Conservation (phyloP, 2,113 vertebrate genomes). For the Trachemys scripta region DNA sequence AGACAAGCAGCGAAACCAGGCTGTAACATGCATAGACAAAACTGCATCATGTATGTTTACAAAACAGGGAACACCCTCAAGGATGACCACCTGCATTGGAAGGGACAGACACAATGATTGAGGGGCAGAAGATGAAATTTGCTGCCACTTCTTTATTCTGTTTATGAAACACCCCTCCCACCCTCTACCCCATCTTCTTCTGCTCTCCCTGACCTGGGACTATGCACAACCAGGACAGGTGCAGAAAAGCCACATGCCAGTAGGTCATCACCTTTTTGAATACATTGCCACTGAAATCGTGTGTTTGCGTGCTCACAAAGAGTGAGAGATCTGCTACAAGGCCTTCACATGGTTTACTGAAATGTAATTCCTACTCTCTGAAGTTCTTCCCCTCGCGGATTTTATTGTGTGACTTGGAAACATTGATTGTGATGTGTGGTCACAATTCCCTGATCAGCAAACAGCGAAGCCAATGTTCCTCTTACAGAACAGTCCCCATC, state of each 20-base stretch:
- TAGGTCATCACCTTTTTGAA: accelerated
- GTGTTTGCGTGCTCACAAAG: not conserved
- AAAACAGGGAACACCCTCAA: not conserved
- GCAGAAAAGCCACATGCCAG: accelerated
- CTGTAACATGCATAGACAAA: not conserved
- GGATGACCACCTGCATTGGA: not conserved
- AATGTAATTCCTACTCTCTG: not conserved
- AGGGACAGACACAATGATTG: accelerated
- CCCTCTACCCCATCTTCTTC: accelerated
- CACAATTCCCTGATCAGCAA: not conserved
- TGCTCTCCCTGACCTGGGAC: not conserved
- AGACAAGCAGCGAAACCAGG: not conserved
- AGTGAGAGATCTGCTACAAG: not conserved
- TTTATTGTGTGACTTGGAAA: not conserved
- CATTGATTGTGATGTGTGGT: accelerated
- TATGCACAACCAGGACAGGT: not conserved
- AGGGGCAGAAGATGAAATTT: not conserved
- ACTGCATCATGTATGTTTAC: not conserved
- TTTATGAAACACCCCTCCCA: accelerated
- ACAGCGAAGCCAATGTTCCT: not conserved
- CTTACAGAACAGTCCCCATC: accelerated
- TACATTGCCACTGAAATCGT: accelerated
- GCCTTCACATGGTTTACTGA: accelerated
- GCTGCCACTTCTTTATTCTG: not conserved
- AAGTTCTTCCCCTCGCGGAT: not conserved